Evolutionary conservation across 2,888 invertebrate genomes (phyloP).

Genomic region (Campoletis raptor): DNA sequence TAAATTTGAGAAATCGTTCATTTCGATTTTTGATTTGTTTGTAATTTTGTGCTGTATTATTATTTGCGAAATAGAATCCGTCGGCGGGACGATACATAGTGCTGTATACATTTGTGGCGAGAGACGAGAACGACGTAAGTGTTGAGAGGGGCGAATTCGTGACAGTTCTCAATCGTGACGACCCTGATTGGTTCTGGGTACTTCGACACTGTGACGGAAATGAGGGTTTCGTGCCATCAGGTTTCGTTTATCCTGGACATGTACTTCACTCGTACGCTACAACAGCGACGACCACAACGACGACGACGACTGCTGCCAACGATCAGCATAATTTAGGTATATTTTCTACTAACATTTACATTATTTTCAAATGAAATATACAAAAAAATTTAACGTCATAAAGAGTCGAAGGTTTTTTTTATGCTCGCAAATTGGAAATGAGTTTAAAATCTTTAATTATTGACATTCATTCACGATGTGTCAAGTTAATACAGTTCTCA

Average conservation of each 20-base stretch:
- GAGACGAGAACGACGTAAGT: constrained; percentile 97
- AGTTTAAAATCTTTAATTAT: too few species aligned
- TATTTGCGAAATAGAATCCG: constrained; percentile 88
- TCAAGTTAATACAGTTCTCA: not conserved
- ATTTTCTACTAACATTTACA: not conserved
- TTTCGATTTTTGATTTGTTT: not conserved
- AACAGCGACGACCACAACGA: constrained; percentile 80
- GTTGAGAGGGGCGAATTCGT: constrained; percentile 98
- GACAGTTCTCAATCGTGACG: constrained; percentile 97
- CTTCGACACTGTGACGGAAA: constrained; percentile 94
- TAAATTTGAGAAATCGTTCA: too few species aligned
- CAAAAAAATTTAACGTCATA: not conserved
- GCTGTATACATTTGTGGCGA: constrained; percentile 95
- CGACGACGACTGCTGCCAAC: constrained; percentile 78
- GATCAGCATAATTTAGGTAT: constrained; percentile 81
- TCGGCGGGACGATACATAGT: constrained; percentile 95
- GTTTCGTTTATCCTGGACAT: constrained; percentile 94
- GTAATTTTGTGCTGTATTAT: not conserved
- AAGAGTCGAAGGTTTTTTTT: too few species aligned
- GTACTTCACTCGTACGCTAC: constrained; percentile 83
- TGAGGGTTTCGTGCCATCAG: constrained; percentile 98
- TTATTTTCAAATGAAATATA: not conserved
- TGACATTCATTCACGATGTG: not conserved
- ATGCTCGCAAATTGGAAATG: too few species aligned
- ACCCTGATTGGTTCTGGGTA: constrained; percentile 99